Conservation (phyloP, 2,888 invertebrate species). For the Chymomyza fuscimana region DNA sequence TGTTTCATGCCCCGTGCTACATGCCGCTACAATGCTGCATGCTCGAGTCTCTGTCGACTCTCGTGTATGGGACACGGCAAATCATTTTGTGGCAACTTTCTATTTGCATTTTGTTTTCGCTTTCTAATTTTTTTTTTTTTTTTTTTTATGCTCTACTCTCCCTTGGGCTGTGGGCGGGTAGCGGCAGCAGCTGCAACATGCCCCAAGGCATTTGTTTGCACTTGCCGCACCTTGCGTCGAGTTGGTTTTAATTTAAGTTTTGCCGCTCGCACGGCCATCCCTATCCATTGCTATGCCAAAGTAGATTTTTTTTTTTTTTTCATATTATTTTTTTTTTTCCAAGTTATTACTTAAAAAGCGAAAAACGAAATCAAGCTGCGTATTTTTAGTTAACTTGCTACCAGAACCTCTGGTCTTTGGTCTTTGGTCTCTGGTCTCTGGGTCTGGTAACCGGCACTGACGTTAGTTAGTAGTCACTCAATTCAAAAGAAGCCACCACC, state of each 20-base stretch:
- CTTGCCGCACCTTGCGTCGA: conserved; percentile 29
- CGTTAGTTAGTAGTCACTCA: conserved; percentile 13
- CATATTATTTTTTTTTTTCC: neutral
- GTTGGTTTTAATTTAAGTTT: conserved; percentile 59
- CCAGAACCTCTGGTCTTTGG: neutral
- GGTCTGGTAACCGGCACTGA: conserved; percentile 16
- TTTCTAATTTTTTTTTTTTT: conserved; percentile 13
- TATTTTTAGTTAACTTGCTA: conserved; percentile 44
- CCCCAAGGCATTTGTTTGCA: conserved; percentile 46
- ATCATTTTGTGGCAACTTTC: conserved; percentile 46
- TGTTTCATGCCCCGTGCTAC: neutral
- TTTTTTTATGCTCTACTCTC: conserved; percentile 14
- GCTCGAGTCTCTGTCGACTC: neutral
- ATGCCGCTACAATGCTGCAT: too few relatives aligned
- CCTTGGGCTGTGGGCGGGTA: conserved; percentile 19
- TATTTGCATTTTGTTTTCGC: conserved; percentile 51
- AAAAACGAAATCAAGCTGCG: conserved; percentile 7
- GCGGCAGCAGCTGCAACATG: conserved; percentile 2
- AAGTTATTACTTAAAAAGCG: neutral
- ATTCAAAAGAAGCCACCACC: conserved; percentile 15
- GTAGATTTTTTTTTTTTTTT: neutral
- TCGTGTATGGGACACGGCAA: neutral
- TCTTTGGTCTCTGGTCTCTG: too few relatives aligned
- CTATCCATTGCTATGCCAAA: neutral
- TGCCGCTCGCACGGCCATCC: neutral